Evolutionary conservation across 2,888 invertebrate species (phyloP).

Genomic region (Cremastinae sp.): DNA sequence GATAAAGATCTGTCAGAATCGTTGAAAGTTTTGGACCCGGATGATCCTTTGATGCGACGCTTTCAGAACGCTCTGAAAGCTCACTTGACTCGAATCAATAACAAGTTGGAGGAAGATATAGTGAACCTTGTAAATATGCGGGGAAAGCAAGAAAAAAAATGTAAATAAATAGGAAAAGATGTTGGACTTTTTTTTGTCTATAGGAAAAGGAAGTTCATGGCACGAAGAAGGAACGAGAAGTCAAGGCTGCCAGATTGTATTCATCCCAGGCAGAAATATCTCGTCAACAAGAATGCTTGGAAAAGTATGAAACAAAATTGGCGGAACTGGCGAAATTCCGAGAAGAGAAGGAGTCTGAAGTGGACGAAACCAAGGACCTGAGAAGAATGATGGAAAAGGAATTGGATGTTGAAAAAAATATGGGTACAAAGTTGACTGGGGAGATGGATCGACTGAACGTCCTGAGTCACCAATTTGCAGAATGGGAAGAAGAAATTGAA

Average conservation of each 20-base stretch:
- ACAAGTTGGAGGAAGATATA: constrained; percentile 85
- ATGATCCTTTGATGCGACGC: constrained; percentile 87
- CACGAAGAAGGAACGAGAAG: constrained; percentile 82
- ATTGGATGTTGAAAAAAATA: constrained; percentile 77
- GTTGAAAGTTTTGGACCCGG: constrained; percentile 84
- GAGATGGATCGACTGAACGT: constrained; percentile 83
- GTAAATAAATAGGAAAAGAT: too few relatives aligned
- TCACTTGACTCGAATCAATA: constrained; percentile 85
- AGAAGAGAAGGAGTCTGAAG: constrained; percentile 81
- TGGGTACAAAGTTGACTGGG: constrained; percentile 66
- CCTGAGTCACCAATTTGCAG: constrained; percentile 82
- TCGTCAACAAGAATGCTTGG: constrained; percentile 82
- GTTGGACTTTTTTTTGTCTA: constrained; percentile 35
- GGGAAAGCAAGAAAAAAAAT: too few relatives aligned
- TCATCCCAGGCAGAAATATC: constrained; percentile 84
- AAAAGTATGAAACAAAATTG: constrained; percentile 82
- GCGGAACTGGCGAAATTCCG: constrained; percentile 81
- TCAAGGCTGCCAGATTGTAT: constrained; percentile 83
- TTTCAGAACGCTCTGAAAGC: constrained; percentile 87
- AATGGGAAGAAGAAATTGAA: constrained; percentile 85
- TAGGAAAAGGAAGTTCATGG: constrained; percentile 80
- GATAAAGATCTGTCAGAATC: constrained; percentile 38
- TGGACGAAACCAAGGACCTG: constrained; percentile 80
- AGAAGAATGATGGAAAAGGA: constrained; percentile 81
- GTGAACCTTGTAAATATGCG: constrained; percentile 84